These are phyloP conservation scores for Cavia porcellus DNA, from an alignment of 2,113 vertebrate genomes.

Conservation along the genomic window DNA sequence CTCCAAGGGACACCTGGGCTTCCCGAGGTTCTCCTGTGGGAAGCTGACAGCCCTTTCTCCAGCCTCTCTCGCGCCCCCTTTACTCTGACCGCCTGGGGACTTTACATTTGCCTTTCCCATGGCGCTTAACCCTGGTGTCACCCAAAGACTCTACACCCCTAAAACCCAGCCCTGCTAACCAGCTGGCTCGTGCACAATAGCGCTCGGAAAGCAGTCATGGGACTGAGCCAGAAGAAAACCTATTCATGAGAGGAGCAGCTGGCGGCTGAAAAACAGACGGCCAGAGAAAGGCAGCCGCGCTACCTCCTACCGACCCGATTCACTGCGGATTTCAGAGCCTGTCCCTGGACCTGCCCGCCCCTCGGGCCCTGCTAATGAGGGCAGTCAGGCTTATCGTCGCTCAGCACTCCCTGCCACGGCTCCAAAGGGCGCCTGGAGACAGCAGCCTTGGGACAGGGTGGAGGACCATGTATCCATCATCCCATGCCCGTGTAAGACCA, in stretches of 20 bases:
- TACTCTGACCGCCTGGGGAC: not conserved
- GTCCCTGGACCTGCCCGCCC: conserved; percentile 1
- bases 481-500: not conserved
- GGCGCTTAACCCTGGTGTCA: conserved; percentile 44
- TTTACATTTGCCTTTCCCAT: conserved; percentile 49
- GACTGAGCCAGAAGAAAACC: conserved; percentile 70
- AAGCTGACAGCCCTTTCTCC: not conserved
- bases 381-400: not conserved
- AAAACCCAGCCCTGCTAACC: conserved; percentile 60
- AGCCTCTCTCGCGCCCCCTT: not conserved
- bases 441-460: conserved; percentile 33
- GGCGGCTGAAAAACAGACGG: conserved; percentile 67
- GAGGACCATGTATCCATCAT: not conserved
- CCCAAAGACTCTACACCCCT: conserved; percentile 55
- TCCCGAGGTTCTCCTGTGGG: not conserved
- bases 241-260: conserved; percentile 73
- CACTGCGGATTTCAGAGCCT: conserved; percentile 36
- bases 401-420: not conserved
- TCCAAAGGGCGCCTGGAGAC: not conserved
- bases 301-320: conserved; percentile 52
- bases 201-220: conserved; percentile 40
- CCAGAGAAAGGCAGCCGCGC: conserved; percentile 25
- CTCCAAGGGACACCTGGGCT: not conserved
- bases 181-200: conserved; percentile 73
- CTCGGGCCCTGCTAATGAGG: not conserved